Base-by-base conservation (phyloP, 2,888 invertebrate genomes). In the Serripes groenlandicus region DNA sequence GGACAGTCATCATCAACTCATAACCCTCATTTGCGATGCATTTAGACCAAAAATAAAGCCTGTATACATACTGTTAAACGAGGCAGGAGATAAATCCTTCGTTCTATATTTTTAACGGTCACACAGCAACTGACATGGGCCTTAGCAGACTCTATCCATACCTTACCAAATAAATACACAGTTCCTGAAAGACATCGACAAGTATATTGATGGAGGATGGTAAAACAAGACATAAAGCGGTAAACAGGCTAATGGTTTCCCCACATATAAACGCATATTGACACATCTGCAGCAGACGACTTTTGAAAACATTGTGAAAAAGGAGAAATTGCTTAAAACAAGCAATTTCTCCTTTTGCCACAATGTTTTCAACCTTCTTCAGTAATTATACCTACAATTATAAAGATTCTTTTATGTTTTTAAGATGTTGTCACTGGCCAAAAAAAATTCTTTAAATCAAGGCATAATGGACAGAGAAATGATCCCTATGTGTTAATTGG, bases 121-220 rank as follows among this genome's bases (percentile, higher is more conserved):
- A 94, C 91, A 95, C 98, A 99, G 93, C 98, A 98, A 66, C 98
- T 98, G n/a, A 96, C 96, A 94, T 96, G 96, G 1, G 95, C 93
- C 81, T 96, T 95, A 4, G 95, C 94, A 32, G 95, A 93, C 81
- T 96, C 95, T 68, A 96, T 94, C 93, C 95, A 96, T 9, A 97
- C 97, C 95, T 98, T 98, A 0, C 99, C 99, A 95, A 99, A 99
- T 28, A 99, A 95, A 93, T 97, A 98, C 28, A 99, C 97, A 30
- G 97, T 96, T 11, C 99, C 99, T 95, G 85, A 11, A 66, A 66
- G 15, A 35, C 3, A 62, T 7, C 11, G 42, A 42, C 42, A 42
- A 42, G 18, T 42, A 42, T 11, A 9, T 11, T 42, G 18, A 11
- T 42, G 42, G 9, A 11, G 42, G 11, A 11, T 42, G 9, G 9